phyloP scores from a whole-genome alignment of 2,888 invertebrate genomes.

The Diachrysia chrysitis region DNA sequence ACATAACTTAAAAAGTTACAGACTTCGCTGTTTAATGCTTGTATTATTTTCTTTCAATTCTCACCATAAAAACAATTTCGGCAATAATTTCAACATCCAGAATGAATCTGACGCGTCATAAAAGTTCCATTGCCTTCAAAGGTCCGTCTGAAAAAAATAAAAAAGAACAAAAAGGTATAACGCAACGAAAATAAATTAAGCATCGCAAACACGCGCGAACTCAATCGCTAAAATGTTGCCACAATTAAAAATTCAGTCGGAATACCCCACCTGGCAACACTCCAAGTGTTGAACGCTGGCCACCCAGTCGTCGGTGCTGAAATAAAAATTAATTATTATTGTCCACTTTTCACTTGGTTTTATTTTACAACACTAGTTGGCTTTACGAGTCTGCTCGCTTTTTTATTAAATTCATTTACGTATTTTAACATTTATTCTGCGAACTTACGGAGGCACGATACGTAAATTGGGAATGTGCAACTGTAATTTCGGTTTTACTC shows the following conservation, averaged over 20 bases:
- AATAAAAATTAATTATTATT: conserved; percentile 67
- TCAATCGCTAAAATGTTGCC: conserved; percentile 64
- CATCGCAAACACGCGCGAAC: conserved; percentile 56
- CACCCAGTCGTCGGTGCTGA: conserved; percentile 53
- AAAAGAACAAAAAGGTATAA: conserved; percentile 14
- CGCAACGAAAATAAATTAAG: conserved; percentile 55
- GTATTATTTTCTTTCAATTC: neutral
- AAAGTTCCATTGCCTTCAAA: conserved; percentile 19
- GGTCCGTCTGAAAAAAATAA: too few relatives aligned
- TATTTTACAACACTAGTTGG: conserved; percentile 49
- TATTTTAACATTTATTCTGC: conserved; percentile 35
- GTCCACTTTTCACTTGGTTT: conserved; percentile 53
- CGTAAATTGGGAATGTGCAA: conserved; percentile 13
- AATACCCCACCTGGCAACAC: conserved; percentile 61
- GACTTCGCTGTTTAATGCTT: too few relatives aligned
- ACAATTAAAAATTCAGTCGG: conserved; percentile 65
- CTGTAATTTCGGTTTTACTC: conserved; percentile 8
- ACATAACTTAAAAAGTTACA: too few relatives aligned
- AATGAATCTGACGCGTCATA: neutral
- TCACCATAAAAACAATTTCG: neutral
- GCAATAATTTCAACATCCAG: neutral
- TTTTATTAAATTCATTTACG: conserved; percentile 50
- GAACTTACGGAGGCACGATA: conserved; percentile 17
- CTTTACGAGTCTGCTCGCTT: conserved; percentile 32
- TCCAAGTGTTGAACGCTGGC: conserved; percentile 62